Percentiles rank a stretch among this genome's conserved stretches.
phyloP scores from a whole-genome alignment of 2,888 invertebrate species.

The Tipula vernalis region DNA sequence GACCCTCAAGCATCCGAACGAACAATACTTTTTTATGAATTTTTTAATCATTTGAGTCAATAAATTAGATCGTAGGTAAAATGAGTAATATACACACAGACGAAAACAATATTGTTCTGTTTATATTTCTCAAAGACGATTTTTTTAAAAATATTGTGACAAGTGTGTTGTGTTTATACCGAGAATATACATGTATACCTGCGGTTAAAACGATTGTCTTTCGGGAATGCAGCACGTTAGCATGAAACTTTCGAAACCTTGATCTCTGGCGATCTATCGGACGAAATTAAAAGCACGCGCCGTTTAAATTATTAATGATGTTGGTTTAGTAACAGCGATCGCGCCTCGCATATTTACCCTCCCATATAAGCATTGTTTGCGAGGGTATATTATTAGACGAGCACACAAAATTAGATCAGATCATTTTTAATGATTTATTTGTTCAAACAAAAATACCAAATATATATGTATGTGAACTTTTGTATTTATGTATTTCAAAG shows the following conservation, averaged over 20 bases:
- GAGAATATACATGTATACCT: background rate
- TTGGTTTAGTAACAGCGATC: background rate
- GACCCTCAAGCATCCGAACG: background rate
- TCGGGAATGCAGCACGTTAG: background rate
- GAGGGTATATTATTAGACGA: background rate
- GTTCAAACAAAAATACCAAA: background rate
- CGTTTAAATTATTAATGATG: background rate
- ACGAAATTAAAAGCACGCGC: background rate
- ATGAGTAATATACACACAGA: background rate
- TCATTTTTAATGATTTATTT: background rate
- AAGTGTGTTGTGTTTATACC: background rate
- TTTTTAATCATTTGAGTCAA: background rate
- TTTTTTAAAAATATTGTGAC: background rate
- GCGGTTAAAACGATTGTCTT: background rate
- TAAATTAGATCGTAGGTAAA: background rate
- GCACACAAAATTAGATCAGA: background rate
- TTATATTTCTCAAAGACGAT: background rate
- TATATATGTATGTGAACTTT: background rate
- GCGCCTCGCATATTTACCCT: background rate
- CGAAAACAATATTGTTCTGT: background rate
- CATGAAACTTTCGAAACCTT: too few relatives aligned
- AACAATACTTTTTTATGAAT: background rate
- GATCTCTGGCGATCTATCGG: background rate
- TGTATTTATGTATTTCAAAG: background rate
- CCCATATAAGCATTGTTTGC: background rate